Evolutionary conservation across 64 coral and sea anemone genomes (phyloP), one percentile per base, ranked within the genome.

Genomic region (Orbicella faveolata): DNA sequence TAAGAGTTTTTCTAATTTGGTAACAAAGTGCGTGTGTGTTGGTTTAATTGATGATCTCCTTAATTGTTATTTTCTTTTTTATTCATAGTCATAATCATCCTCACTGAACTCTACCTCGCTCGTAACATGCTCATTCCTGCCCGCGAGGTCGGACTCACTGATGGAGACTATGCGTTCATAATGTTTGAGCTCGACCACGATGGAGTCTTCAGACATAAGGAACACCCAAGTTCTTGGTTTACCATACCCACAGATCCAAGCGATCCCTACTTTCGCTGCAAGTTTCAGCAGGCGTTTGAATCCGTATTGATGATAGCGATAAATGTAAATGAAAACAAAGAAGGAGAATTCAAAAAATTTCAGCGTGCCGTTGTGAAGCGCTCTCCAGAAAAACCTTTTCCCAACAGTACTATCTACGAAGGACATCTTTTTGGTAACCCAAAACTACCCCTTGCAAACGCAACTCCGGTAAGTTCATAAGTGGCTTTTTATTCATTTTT

Each of bases 231-330:
- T 10, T 13, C 4, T 11, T 84, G 81, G 81, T 69, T 66, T 48
- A 13, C 3, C 9, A 0, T 84, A 6, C 1, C 21, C 0, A 3
- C 63, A 9, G 61, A 52, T n/a, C 0, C 13, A 1, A 52, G 11
- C 1, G 81, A 84, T 84, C 23, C 61, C 11, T 70, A 26, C n/a
- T 52, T 39, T 61, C 63, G 81, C 3, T 84, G 81, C 64, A 84
- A 84, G 13, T 73, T 70, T 52, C 78, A 76, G 26, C 51, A 93
- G 80, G 95, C 91, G 0, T 96, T 96, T 73, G 88, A 84, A 86
- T 89, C 95, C 5, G 95, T 86, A 2, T 90, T 96, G 69, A 77
- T 94, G 18, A 57, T 96, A n/a, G 91, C 95, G 17, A 54, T 93
- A 5, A 94, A 96, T 64, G 61, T 83, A 14, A 61, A 89, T 5